phyloP scores from a whole-genome alignment of 2,888 invertebrate genomes.

The Conchocele bisecta region DNA sequence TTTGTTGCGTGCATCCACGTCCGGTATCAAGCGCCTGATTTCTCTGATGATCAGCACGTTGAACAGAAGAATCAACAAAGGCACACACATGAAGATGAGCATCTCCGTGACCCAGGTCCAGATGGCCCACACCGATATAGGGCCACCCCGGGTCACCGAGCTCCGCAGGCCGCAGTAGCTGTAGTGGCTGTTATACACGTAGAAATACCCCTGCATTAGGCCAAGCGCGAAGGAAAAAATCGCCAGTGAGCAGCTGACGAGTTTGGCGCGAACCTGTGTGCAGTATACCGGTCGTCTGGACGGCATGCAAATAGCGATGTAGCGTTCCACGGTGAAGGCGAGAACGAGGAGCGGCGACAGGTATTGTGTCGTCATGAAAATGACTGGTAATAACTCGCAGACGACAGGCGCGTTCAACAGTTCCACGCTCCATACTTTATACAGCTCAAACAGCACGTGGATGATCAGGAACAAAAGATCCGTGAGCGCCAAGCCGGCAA shows the following conservation, averaged over 20 bases:
- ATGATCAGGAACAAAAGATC: constrained; percentile 79
- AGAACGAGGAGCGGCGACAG: constrained; percentile 80
- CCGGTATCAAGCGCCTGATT: constrained; percentile 65
- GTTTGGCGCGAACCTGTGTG: constrained; percentile 74
- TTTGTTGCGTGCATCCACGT: constrained; percentile 61
- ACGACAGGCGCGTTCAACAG: constrained; percentile 73
- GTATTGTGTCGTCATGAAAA: constrained; percentile 80
- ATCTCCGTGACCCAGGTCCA: constrained; percentile 81
- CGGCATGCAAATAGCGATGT: constrained; percentile 81
- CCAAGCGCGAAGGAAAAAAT: constrained; percentile 69
- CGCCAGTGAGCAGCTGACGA: constrained; percentile 71
- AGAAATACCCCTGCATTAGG: constrained; percentile 79
- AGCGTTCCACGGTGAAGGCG: constrained; percentile 82
- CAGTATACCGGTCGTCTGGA: constrained; percentile 77
- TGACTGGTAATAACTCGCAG: constrained; percentile 78
- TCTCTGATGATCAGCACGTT: constrained; percentile 80
- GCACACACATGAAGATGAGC: constrained; percentile 79
- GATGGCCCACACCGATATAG: constrained; percentile 70
- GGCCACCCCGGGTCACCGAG: constrained; percentile 57
- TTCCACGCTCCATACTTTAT: constrained; percentile 72
- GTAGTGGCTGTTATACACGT: constrained; percentile 59
- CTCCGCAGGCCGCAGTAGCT: constrained; percentile 63
- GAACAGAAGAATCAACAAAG: constrained; percentile 77
- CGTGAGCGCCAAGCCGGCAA: constrained; percentile 80
- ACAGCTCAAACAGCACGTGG: constrained; percentile 77